Base-by-base conservation (phyloP, 2,113 vertebrate species). In the Erpornis zantholeuca region DNA sequence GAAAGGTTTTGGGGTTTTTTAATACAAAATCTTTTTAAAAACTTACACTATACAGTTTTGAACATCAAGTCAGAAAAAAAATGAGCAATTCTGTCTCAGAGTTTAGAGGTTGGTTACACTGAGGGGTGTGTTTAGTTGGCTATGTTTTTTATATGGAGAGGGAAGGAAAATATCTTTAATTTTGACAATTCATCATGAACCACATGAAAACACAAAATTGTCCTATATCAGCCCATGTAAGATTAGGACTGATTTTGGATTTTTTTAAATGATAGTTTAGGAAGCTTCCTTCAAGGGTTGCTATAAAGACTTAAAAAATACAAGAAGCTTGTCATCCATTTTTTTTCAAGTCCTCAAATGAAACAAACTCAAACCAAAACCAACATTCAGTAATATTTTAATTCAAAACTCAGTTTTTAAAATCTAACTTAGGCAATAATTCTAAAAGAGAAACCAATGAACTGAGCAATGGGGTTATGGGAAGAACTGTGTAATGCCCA, bases 61-160 rank as follows among this genome's bases (percentile, higher is more conserved):
- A 75, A 29, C 11, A 53, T 15, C 4, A 73, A 59, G 16, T 47
- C 7, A 66, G 36, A 71, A 66, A 40, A 49, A 31, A 49, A 31
- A 25, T 8, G 9, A 86, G 13, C 19, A 54, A 57, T 40, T 56
- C 27, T 36, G 1, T 53, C 15, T 59, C 18, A 7, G 9, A 53
- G 9, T 68, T 80, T 50, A 72, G 68, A 45, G 8, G 4, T 4
- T 86, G 22, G 9, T 64, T 71, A 31, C 38, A 4, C 0, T 49
- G 7, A 2, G 3, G 2, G 2, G 0, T 9, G 3, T 44, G 3
- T 16, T 83, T 54, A 56, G 20, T 42, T 89, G 8, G 3, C 6
- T 84, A 2, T 72, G 40, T 24, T 79, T 68, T 20, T 73, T 69
- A 31, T 9, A 40, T 23, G 10, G 49, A 47, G 9, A 69, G 11